Evolutionary conservation across 2,888 invertebrate species (phyloP).

Genomic region (Beris morrisii): DNA sequence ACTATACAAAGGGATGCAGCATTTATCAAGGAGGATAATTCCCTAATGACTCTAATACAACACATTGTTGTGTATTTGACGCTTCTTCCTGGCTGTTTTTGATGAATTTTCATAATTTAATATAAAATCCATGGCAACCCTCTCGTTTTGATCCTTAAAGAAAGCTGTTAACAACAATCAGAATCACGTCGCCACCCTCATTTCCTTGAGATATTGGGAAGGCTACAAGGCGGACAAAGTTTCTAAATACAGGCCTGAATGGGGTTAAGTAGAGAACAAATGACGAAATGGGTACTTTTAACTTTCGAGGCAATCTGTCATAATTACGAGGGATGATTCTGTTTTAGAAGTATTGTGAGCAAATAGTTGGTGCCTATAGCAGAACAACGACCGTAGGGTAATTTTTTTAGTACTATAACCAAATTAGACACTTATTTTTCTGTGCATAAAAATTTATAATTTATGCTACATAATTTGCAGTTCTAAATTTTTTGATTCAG

Average conservation of each 20-base stretch:
- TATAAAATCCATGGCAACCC: conserved; percentile 22
- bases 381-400: conserved; percentile 8
- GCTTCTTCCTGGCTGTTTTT: conserved; percentile 27
- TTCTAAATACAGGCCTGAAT: conserved; percentile 2
- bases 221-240: not conserved
- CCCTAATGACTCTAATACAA: conserved; percentile 17
- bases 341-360: conserved; percentile 25
- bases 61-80: conserved; percentile 24
- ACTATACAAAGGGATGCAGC: conserved; percentile 14
- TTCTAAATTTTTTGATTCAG: no score
- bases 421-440: no score
- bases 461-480: no score
- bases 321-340: conserved; percentile 27
- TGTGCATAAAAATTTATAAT: no score
- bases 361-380: conserved; percentile 22
- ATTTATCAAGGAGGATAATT: conserved; percentile 23
- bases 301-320: conserved; percentile 27
- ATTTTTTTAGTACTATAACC: not conserved
- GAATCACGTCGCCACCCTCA: not conserved
- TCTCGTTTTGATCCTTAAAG: conserved; percentile 14
- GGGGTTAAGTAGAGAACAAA: conserved; percentile 26
- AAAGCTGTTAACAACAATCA: conserved; percentile 23
- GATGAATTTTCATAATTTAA: conserved; percentile 31
- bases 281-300: conserved; percentile 24
- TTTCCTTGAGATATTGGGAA: no score